Conservation (phyloP, 2,888 invertebrate species). For the Branchipolynoe longqiensis region DNA sequence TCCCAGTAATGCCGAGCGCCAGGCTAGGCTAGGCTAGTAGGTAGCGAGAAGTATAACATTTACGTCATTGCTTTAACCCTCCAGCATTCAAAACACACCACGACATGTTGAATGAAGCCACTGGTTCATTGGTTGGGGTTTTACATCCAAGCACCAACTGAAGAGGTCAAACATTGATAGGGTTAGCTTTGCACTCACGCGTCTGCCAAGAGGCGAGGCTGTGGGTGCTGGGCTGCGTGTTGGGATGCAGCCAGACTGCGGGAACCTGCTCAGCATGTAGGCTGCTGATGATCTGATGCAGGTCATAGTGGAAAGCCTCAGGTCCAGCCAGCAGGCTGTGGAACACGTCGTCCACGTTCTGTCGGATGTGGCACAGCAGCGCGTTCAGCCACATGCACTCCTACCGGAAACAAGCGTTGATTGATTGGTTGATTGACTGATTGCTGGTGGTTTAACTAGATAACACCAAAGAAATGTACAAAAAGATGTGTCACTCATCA, state of each 20-base stretch:
- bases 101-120: too few species aligned
- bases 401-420: too few species aligned
- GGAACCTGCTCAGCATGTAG: constrained; percentile 79
- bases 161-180: too few species aligned
- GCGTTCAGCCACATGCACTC: constrained; percentile 80
- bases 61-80: too few species aligned
- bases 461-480: too few species aligned
- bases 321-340: constrained; percentile 75
- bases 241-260: constrained; percentile 79
- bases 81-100: too few species aligned
- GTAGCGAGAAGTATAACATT: too few species aligned
- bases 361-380: constrained; percentile 77
- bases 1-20: too few species aligned
- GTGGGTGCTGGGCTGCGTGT: constrained; percentile 79
- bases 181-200: constrained; percentile 71
- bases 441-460: not conserved
- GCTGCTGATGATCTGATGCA: constrained; percentile 71
- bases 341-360: constrained; percentile 76
- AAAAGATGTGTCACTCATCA: not conserved
- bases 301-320: constrained; percentile 73
- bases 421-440: too few species aligned
- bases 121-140: too few species aligned
- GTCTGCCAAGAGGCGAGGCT: constrained; percentile 78
- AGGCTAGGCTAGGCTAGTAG: too few species aligned
- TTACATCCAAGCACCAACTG: too few species aligned